Conservation (phyloP, 2,113 vertebrate genomes). For the Tretioscincus oriximinensis region DNA sequence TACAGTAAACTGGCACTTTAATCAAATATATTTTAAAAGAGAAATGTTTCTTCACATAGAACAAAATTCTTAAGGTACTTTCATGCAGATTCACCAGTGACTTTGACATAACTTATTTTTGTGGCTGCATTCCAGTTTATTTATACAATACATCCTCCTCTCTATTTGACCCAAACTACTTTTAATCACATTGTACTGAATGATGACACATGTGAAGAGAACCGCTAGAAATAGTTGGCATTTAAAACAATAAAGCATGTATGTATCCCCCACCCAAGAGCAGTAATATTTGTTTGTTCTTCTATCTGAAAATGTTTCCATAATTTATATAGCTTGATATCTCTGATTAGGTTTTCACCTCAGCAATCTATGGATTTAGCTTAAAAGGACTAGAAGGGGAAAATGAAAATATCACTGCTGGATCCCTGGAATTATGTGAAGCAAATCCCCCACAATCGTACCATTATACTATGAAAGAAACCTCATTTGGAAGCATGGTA, state of each 20-base stretch:
- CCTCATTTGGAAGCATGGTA: no score
- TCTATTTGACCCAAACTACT: background rate
- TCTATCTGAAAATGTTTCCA: no score
- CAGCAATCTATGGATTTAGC: no score
- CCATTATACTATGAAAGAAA: no score
- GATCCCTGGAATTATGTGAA: no score
- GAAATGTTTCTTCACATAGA: conserved; percentile 9
- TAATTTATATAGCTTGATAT: no score
- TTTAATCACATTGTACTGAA: background rate
- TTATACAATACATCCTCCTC: background rate
- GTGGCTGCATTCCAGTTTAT: background rate
- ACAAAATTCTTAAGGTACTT: background rate
- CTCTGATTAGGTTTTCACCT: no score
- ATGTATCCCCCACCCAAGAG: background rate
- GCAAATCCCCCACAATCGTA: no score
- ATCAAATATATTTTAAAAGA: conserved; percentile 9
- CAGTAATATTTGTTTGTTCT: no score
- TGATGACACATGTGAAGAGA: background rate
- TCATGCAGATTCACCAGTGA: background rate
- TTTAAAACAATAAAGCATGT: background rate
- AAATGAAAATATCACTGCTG: no score
- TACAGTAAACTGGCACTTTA: conserved; percentile 22
- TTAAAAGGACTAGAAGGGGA: no score
- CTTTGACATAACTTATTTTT: background rate
- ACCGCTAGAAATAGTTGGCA: background rate